A percentile compares a stretch with the other conserved stretches of the same genome.
phyloP scores from a whole-genome alignment of 2,888 invertebrate species.

The Stenolophus ochropezus region DNA sequence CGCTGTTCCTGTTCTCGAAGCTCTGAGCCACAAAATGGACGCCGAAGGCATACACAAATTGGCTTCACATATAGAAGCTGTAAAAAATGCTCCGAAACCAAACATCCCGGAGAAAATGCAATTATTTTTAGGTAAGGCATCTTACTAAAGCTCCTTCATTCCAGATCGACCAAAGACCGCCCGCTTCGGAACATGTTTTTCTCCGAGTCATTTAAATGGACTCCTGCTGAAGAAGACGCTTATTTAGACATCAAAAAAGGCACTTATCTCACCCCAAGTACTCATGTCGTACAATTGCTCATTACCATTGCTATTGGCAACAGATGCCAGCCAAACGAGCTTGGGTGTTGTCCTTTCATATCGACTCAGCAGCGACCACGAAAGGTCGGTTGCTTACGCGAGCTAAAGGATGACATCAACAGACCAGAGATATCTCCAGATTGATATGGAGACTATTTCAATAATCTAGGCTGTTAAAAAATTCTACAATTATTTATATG shows the following conservation, averaged over 20 bases:
- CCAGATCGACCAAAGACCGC: constrained; percentile 58
- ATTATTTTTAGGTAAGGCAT: constrained; percentile 60
- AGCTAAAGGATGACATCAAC: constrained; percentile 58
- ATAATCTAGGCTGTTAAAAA: constrained; percentile 5
- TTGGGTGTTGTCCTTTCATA: constrained; percentile 61
- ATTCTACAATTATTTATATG: constrained; percentile 8
- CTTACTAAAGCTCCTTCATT: constrained; percentile 60
- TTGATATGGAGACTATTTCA: not conserved
- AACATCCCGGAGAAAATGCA: constrained; percentile 49
- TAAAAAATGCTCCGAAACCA: constrained; percentile 61
- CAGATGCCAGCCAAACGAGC: constrained; percentile 56
- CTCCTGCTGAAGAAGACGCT: constrained; percentile 46
- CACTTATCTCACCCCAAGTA: constrained; percentile 10
- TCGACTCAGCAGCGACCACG: constrained; percentile 41
- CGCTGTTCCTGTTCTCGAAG: constrained; percentile 39
- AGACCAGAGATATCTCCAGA: constrained; percentile 3
- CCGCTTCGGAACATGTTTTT: constrained; percentile 55
- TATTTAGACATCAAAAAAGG: constrained; percentile 57
- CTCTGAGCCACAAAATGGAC: constrained; percentile 61
- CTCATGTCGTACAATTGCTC: not conserved
- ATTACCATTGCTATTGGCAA: constrained; percentile 6
- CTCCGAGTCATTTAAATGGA: constrained; percentile 51
- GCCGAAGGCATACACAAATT: constrained; percentile 46
- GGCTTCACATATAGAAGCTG: constrained; percentile 57
- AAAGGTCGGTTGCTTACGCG: constrained; percentile 54